A percentile compares a stretch with the other conserved stretches of the same genome.
These are phyloP conservation scores for Tragelaphus eurycerus DNA, from an alignment of 2,797 vertebrate species.

Conservation along the genomic window DNA sequence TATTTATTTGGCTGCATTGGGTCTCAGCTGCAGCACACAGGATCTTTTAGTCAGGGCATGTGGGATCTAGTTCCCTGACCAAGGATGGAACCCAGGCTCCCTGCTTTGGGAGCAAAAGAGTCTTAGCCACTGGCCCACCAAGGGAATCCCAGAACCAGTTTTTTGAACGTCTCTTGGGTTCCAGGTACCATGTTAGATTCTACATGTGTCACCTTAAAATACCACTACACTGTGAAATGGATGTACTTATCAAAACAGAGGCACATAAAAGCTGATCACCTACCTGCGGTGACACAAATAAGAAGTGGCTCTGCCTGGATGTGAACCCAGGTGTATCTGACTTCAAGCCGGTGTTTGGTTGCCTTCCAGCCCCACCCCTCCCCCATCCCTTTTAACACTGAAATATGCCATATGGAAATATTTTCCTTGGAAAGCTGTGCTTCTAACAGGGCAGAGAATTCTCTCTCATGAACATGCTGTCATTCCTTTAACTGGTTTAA, in stretches of 20 bases:
- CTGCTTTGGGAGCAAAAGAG: not conserved
- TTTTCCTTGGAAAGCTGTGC: not conserved
- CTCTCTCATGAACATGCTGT: not conserved
- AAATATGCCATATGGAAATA: not conserved
- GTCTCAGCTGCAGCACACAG: not conserved
- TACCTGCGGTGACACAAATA: not conserved
- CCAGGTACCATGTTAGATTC: not conserved
- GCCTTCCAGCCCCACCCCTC: not conserved
- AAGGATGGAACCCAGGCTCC: not conserved
- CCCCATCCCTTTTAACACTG: not conserved
- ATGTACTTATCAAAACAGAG: not conserved
- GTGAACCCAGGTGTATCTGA: not conserved
- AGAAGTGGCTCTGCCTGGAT: not conserved
- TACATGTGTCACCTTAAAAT: not conserved
- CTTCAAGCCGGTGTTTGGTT: not conserved
- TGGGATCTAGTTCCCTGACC: not conserved
- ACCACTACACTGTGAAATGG: not conserved
- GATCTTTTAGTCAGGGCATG: not conserved
- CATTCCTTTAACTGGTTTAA: not conserved
- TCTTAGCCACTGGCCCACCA: not conserved
- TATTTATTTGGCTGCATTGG: not conserved
- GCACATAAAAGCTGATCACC: not conserved
- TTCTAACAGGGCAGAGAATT: too few relatives aligned
- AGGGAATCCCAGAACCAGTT: not conserved
- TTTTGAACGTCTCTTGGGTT: not conserved